These are phyloP conservation scores for Oryzias woworae DNA, from an alignment of 2,113 vertebrate genomes.

Conservation along the genomic window DNA sequence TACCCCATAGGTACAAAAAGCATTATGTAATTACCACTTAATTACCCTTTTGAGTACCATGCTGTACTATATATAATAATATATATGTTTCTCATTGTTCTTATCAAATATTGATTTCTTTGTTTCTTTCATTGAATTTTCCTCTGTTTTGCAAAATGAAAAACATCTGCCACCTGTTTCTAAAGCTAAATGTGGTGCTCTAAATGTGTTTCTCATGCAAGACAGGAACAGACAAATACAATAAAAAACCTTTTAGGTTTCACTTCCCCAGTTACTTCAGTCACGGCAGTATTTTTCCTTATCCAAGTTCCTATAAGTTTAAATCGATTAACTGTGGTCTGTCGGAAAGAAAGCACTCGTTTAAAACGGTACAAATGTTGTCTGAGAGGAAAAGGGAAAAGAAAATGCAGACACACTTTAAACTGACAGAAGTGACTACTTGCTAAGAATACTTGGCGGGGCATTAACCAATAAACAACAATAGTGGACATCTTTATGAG, in stretches of 20 bases:
- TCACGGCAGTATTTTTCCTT: not conserved
- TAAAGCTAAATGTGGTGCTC: not conserved
- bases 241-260: not conserved
- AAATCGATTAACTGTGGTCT: slow-evolving; percentile 9
- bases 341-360: slow-evolving; percentile 4
- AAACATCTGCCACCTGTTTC: slow-evolving; percentile 9
- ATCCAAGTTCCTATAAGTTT: not conserved
- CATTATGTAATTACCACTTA: too few relatives aligned
- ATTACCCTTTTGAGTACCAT: too few relatives aligned
- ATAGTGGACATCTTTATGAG: slow-evolving; percentile 53
- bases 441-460: slow-evolving; percentile 33
- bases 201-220: not conserved
- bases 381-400: too few relatives aligned
- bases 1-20: too few relatives aligned
- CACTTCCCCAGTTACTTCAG: not conserved
- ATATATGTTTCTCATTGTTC: too few relatives aligned
- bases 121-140: not conserved
- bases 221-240: not conserved
- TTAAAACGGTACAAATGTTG: not conserved
- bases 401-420: too few relatives aligned
- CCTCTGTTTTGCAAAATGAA: not conserved
- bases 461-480: slow-evolving; percentile 36
- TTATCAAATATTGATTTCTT: rapidly evolving
- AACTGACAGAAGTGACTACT: too few relatives aligned
- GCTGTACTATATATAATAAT: too few relatives aligned